A percentile compares a stretch with the other conserved stretches of the same genome.
phyloP scores from a whole-genome alignment of 2,888 invertebrate genomes.

The Elaeidobius kamerunicus region DNA sequence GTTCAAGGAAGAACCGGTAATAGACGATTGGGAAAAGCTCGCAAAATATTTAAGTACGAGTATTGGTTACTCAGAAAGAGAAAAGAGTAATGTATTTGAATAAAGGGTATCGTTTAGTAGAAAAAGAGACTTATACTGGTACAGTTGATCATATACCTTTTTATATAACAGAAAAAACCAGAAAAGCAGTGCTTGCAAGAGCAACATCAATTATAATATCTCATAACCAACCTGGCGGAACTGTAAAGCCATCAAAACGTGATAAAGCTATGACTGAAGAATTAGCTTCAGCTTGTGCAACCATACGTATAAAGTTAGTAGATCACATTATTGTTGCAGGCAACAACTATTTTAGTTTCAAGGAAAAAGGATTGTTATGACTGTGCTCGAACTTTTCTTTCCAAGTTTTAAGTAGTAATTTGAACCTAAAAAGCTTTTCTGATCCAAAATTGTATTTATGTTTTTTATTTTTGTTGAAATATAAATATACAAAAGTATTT shows the following conservation, averaged over 20 bases:
- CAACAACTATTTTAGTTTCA: slow-evolving; percentile 1
- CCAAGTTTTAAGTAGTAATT: no score
- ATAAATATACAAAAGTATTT: no score
- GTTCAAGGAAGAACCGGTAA: no score
- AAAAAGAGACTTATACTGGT: background rate
- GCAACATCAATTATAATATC: slow-evolving; percentile 10
- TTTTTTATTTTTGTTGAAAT: no score
- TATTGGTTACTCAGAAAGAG: no score
- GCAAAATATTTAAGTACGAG: no score
- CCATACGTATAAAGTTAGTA: background rate
- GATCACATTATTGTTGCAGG: slow-evolving; percentile 8
- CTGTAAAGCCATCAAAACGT: slow-evolving; percentile 7
- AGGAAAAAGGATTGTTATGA: slow-evolving; percentile 2
- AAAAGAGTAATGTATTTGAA: no score
- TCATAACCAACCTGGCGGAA: slow-evolving; percentile 8
- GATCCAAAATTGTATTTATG: no score
- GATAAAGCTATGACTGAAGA: slow-evolving; percentile 1
- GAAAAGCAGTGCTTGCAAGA: background rate
- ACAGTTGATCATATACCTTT: background rate
- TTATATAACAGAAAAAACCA: background rate
- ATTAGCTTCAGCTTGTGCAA: slow-evolving; percentile 1
- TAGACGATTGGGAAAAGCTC: no score
- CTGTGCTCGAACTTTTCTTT: background rate
- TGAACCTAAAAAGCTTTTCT: no score
- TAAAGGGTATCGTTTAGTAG: no score